Percentiles rank a stretch among this genome's conserved stretches.
These are phyloP conservation scores for Carpatolechia fugitivella DNA, from an alignment of 2,888 invertebrate genomes.

Conservation along the genomic window DNA sequence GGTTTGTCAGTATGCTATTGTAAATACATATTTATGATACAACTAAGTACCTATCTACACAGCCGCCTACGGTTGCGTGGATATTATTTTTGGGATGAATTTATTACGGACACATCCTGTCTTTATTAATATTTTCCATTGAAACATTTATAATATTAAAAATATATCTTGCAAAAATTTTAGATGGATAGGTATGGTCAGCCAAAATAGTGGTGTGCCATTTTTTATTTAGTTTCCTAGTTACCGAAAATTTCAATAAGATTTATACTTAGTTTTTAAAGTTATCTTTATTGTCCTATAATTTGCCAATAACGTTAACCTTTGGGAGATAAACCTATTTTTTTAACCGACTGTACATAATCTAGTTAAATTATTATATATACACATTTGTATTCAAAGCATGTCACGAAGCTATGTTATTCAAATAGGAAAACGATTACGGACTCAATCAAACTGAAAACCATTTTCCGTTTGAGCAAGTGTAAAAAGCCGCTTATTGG, in stretches of 20 bases:
- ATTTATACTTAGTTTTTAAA: too few species aligned
- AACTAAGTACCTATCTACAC: conserved; percentile 2
- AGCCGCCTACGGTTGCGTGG: conserved; percentile 21
- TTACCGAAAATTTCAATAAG: too few species aligned
- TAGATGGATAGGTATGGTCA: too few species aligned
- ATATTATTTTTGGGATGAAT: conserved; percentile 30
- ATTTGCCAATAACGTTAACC: too few species aligned
- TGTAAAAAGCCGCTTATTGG: conserved; percentile 47
- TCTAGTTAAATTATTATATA: neutral
- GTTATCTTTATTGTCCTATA: too few species aligned
- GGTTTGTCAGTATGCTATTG: conserved; percentile 44
- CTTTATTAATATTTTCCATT: neutral
- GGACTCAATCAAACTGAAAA: conserved; percentile 32
- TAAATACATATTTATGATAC: conserved; percentile 41
- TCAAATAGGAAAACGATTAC: conserved; percentile 21
- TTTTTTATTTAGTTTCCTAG: too few species aligned
- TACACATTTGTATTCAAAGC: neutral
- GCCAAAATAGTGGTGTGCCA: too few species aligned
- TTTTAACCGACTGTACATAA: too few species aligned
- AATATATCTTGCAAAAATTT: neutral
- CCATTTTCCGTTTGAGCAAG: conserved; percentile 27
- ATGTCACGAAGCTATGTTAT: conserved; percentile 8
- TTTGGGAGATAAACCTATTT: too few species aligned
- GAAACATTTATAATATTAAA: neutral
- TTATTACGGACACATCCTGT: neutral